These are phyloP conservation scores for Heliconius sara DNA, from an alignment of 2,888 invertebrate genomes.

Conservation along the genomic window DNA sequence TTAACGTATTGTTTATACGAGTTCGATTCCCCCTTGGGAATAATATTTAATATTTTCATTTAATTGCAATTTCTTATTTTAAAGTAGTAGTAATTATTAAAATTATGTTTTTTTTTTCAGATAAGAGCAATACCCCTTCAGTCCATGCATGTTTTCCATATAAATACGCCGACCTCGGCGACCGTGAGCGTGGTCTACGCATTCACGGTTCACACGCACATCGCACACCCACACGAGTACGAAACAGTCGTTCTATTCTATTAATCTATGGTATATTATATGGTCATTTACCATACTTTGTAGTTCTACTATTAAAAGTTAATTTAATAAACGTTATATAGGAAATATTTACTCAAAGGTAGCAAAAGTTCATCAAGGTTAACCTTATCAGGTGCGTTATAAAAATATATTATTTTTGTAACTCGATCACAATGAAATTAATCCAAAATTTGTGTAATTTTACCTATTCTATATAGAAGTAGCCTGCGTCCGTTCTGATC, in stretches of 20 bases:
- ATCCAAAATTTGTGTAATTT: conserved; percentile 30
- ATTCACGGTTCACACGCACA: neutral
- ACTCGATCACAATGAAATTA: too few species aligned
- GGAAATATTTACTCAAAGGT: neutral
- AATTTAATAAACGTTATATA: neutral
- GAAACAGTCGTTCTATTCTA: neutral
- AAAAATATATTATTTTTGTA: too few species aligned
- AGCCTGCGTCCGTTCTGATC: conserved; percentile 90
- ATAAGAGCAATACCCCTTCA: neutral
- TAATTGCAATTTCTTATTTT: too few species aligned
- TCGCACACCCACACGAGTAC: conserved; percentile 1
- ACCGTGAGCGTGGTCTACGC: neutral
- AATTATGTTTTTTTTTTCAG: neutral
- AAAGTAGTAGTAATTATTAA: neutral
- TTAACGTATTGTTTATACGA: too few species aligned
- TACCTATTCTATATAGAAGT: conserved; percentile 88
- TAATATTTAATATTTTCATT: too few species aligned
- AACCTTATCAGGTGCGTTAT: too few species aligned
- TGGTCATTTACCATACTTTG: neutral
- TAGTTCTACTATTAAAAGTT: neutral
- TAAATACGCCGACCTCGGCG: neutral
- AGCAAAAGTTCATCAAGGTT: too few species aligned
- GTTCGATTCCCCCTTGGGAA: too few species aligned
- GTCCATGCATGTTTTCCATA: neutral
- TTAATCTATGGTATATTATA: neutral